Base-by-base conservation (phyloP, 1,140 invertebrate genomes). In the Druon quercuslanigerum region DNA sequence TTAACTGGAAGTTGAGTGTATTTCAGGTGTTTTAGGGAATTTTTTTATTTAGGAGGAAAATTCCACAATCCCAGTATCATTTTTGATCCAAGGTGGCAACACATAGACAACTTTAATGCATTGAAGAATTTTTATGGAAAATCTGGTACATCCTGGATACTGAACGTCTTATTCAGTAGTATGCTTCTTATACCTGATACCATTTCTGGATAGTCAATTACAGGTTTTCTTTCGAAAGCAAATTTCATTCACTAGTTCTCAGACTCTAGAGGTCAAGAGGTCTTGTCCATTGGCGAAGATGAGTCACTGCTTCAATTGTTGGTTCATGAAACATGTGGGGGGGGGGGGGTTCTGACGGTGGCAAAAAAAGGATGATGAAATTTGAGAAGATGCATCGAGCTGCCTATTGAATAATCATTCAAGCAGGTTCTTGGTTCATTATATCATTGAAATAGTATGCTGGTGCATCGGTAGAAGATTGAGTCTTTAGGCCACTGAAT, bases 221-320 rank as follows among this genome's bases (percentile, higher is more conserved):
- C 12, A 16, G 25, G 33, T 60, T 25, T 33, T 14, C 57, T 33
- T 14, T 66, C 60, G 40, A 66, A 66, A 66, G 60, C 33, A 66
- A 66, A 66, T 40, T 66, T 33, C 14, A 14, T 66, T 66, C 60
- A 40, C 60, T 33, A 33, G 13, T 66, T 66, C 60, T 66, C 60
- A 40, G 25, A 66, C 52, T 54, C 13, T n/a, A n/a, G 60, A 66
- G 60, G 60, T 66, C 60, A 66, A 66, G 60, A 40, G 60, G 60
- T 66, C 60, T 25, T 66, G 60, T 66, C 40, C 60, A 66, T 66
- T 66, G 25, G 33, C 33, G 25, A 66, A 40, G 25, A 66, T 66
- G 60, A 66, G n/a, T 66, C 60, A 66, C 60, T 66, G 13, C 25
- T 13, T 25, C 20, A 46, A 46, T 46, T 46, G 33, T 60, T 60